phyloP scores from a whole-genome alignment of 2,888 invertebrate genomes.

The Rugalucina vietnamica region DNA sequence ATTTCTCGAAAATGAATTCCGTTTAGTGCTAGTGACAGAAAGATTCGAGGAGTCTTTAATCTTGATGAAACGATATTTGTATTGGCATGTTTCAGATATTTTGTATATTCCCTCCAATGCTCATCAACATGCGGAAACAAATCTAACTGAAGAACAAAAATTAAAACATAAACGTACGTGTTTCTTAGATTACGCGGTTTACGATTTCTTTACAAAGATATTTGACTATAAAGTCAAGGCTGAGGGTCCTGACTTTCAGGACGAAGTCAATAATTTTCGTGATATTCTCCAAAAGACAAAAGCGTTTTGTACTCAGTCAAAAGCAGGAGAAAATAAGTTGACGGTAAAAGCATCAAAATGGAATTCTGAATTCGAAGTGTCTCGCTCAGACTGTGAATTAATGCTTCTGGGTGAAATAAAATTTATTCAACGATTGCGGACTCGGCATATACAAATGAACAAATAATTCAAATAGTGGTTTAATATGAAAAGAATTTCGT shows the following conservation, averaged over 20 bases:
- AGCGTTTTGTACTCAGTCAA: conserved; percentile 13
- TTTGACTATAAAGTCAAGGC: background rate
- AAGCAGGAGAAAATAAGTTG: background rate
- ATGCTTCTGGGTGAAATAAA: conserved; percentile 36
- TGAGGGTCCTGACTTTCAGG: background rate
- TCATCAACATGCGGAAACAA: conserved; percentile 20
- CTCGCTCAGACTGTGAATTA: conserved; percentile 30
- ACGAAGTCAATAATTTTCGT: conserved; percentile 21
- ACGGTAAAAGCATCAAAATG: conserved; percentile 23
- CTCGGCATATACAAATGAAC: background rate
- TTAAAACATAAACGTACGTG: conserved; percentile 23
- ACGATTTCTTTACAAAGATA: conserved; percentile 13
- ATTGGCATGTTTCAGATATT: conserved; percentile 43
- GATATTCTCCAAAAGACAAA: background rate
- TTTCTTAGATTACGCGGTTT: conserved; percentile 47
- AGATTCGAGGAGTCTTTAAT: conserved; percentile 46
- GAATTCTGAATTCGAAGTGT: conserved; percentile 21
- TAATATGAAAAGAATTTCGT: too few species aligned
- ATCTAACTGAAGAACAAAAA: background rate
- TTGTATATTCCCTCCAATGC: conserved; percentile 31
- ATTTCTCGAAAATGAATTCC: conserved; percentile 29
- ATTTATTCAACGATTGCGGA: conserved; percentile 5
- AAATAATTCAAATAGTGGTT: too few species aligned
- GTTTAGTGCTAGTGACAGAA: conserved; percentile 41
- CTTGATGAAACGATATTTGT: conserved; percentile 35